Evolutionary conservation across 2,113 vertebrate species (phyloP).

Genomic region (Nannospalax galili): DNA sequence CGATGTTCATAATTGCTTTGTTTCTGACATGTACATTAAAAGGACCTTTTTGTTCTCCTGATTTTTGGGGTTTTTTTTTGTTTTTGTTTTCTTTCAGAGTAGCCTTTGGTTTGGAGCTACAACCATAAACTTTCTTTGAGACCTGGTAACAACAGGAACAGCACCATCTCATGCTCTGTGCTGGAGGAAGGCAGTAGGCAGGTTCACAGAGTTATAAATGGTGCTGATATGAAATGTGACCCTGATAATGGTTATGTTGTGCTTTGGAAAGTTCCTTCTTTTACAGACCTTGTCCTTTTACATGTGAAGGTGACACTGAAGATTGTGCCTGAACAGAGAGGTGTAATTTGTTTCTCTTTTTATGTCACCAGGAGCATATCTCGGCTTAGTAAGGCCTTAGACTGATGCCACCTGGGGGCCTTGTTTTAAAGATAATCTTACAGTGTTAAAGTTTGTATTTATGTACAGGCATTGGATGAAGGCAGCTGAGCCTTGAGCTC

Average conservation of each 20-base stretch:
- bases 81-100: background rate
- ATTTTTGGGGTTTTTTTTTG: background rate
- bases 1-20: constrained; percentile 73
- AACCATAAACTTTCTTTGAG: constrained; percentile 50
- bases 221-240: constrained; percentile 29
- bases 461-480: background rate
- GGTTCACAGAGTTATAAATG: constrained; percentile 13
- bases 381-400: background rate
- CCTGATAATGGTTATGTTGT: constrained; percentile 42
- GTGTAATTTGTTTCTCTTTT: constrained; percentile 37
- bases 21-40: constrained; percentile 67
- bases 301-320: constrained; percentile 40
- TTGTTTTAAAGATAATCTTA: background rate
- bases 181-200: background rate
- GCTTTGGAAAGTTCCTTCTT: constrained; percentile 62
- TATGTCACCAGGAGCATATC: background rate
- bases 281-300: constrained; percentile 62
- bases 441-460: background rate
- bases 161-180: background rate
- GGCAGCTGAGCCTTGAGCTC: background rate
- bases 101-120: constrained; percentile 44
- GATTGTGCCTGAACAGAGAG: constrained; percentile 33
- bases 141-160: background rate
- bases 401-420: background rate
- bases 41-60: background rate